phyloP scores from a whole-genome alignment of 2,113 vertebrate species.

The Grammomys dolichurus region DNA sequence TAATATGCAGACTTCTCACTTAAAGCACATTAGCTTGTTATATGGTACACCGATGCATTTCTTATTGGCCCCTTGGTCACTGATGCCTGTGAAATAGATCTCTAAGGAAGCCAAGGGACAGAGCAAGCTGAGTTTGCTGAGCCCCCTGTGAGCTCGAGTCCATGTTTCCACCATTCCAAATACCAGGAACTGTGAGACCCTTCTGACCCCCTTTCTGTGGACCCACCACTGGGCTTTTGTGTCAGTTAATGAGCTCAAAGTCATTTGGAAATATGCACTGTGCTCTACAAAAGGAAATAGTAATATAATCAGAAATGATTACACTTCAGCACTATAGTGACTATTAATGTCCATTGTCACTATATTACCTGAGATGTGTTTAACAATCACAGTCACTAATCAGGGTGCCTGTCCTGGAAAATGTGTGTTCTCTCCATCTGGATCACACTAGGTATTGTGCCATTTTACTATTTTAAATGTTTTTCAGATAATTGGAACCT shows the following conservation, averaged over 20 bases:
- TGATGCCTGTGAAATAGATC: neutral
- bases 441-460: conserved; percentile 64
- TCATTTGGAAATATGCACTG: conserved; percentile 60
- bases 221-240: conserved; percentile 62
- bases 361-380: conserved; percentile 76
- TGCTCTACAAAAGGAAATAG: conserved; percentile 75
- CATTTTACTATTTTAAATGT: conserved; percentile 62
- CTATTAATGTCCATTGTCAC: conserved; percentile 80
- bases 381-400: conserved; percentile 74
- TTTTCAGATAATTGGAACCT: conserved; percentile 76
- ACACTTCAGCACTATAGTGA: conserved; percentile 69
- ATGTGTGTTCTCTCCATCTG: conserved; percentile 60
- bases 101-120: neutral
- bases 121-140: neutral
- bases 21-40: neutral
- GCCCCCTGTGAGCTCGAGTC: neutral
- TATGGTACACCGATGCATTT: fast-evolving
- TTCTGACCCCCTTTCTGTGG: neutral
- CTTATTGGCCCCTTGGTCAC: neutral
- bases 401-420: conserved; percentile 74
- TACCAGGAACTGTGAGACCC: neutral
- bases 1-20: neutral
- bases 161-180: neutral
- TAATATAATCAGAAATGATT: conserved; percentile 77
- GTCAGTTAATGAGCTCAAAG: conserved; percentile 63